Evolutionary conservation across 2,797 vertebrate species (phyloP).

Genomic region (Notoglanidium macrostoma): DNA sequence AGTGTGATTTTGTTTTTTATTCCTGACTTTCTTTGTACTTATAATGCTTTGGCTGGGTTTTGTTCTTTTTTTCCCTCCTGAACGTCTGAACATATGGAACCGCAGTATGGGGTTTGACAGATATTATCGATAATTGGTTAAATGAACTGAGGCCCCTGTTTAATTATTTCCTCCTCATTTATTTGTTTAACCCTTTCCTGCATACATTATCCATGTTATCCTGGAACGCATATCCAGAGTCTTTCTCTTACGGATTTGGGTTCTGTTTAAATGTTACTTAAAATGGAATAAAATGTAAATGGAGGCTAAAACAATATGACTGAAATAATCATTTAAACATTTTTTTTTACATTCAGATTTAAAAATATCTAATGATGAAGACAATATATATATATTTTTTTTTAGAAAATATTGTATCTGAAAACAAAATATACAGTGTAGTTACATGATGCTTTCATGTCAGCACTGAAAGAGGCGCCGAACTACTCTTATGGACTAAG

Average conservation of each 20-base stretch:
- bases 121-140: background rate
- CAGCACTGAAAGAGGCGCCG: background rate
- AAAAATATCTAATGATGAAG: background rate
- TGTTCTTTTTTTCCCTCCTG: background rate
- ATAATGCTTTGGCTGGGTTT: background rate
- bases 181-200: background rate
- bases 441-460: background rate
- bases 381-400: background rate
- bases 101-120: conserved; percentile 1
- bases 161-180: background rate
- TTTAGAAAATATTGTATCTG: too few relatives aligned
- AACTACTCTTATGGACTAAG: too few relatives aligned
- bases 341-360: background rate
- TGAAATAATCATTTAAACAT: background rate
- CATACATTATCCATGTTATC: background rate
- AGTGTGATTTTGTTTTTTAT: background rate
- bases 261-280: too few relatives aligned
- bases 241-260: background rate
- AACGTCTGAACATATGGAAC: conserved; percentile 7
- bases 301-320: background rate
- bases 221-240: background rate
- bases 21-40: background rate
- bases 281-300: too few relatives aligned
- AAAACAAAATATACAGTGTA: background rate
- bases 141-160: background rate